These are phyloP conservation scores for Pheosia tremula DNA, from an alignment of 2,888 invertebrate genomes.

Conservation along the genomic window DNA sequence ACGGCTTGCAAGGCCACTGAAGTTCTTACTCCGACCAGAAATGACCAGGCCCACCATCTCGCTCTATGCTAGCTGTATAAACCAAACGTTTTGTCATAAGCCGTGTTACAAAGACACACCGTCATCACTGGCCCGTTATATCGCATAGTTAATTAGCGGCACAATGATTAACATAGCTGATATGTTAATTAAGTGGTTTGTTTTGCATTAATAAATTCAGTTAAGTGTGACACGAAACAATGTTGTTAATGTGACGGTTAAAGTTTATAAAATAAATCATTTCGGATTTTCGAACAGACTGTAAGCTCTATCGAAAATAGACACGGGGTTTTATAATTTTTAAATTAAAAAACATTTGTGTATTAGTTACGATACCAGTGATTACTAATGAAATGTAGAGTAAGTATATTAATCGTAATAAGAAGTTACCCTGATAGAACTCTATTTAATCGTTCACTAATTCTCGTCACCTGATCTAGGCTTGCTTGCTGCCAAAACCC, in stretches of 20 bases:
- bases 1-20: too few species aligned
- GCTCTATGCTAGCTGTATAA: too few species aligned
- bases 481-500: background rate
- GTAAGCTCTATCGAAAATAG: too few species aligned
- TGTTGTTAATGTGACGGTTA: background rate
- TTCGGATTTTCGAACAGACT: background rate
- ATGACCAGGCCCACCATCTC: too few species aligned
- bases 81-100: too few species aligned
- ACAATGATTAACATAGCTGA: slow-evolving; percentile 23
- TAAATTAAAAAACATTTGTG: too few species aligned
- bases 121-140: slow-evolving; percentile 17
- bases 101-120: slow-evolving; percentile 6
- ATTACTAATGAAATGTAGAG: too few species aligned
- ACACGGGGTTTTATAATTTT: too few species aligned
- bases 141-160: slow-evolving; percentile 22
- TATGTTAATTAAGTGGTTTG: slow-evolving; percentile 27
- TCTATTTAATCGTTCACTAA: background rate
- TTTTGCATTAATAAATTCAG: slow-evolving; percentile 1
- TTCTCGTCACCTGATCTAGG: background rate
- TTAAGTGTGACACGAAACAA: background rate
- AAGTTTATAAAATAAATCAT: background rate
- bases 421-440: too few species aligned
- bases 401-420: too few species aligned
- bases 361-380: too few species aligned
- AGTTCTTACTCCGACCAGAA: too few species aligned